Evolutionary conservation across 2,888 invertebrate species (phyloP), one percentile per base, ranked within the genome.

Genomic region (Pasiphila rectangulata): DNA sequence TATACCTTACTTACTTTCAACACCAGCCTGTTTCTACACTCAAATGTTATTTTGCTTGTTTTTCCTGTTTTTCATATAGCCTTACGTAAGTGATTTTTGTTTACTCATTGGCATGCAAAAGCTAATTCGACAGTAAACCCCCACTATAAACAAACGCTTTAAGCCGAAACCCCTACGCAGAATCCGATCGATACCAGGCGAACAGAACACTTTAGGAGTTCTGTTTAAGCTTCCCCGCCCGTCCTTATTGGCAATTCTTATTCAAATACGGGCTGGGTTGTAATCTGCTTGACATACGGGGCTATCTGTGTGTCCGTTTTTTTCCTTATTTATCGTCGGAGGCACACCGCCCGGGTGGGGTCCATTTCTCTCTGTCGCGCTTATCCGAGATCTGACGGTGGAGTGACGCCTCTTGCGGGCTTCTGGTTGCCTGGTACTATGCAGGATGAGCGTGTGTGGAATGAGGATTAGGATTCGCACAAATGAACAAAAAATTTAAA

Each of bases 301-400:
- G 71, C 77, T 75, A 79, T 80, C 78, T 78, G 71, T 65, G 65
- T 76, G 80, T 79, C 79, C 77, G 73, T 70, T 80, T 79, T 55
- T 78, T 80, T 79, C 78, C 71, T 81, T 86, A 83, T 84, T 85
- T 83, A 81, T 82, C 57, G 66, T 49, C 36, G 43, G 42, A 47
- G 30, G 46, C 46, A 25, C 66, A 67, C 71, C 72, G 69, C 71
- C 59, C 62, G 62, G 67, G 75, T 68, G 67, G 64, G 76, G 73
- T 75, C 81, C 83, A 83, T 86, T 85, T 82, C 79, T 85, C 84
- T 83, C 78, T 79, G 84, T 86, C 84, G 73, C 72, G 73, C 78
- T 82, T 84, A 84, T 84, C 84, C 76, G 62, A 73, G 73, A 85
- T 85, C 85, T 82, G 84, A 83, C 82, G 80, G 70, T 68, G 61